A percentile compares a stretch with the other conserved stretches of the same genome.
Evolutionary conservation across 1,140 invertebrate genomes (phyloP).

Genomic region (Aphelenchoides avenae): DNA sequence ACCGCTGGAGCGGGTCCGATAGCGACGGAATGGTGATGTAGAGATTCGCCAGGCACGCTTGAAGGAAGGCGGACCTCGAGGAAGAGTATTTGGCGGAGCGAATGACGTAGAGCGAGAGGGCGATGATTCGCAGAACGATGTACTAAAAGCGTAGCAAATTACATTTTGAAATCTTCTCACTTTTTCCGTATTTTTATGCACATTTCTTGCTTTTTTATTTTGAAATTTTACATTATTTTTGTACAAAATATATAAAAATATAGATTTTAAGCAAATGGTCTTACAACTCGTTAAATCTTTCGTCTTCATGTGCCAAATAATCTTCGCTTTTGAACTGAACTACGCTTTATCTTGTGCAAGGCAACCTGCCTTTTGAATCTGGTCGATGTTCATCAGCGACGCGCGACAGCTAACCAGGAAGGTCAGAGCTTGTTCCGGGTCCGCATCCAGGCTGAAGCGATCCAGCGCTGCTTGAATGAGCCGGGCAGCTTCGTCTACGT

Average conservation of each 20-base stretch:
- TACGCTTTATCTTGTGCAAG: too few relatives aligned
- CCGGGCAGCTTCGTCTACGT: constrained; percentile 9
- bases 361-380: constrained; percentile 28
- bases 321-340: too few relatives aligned
- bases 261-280: too few relatives aligned
- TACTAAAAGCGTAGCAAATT: constrained; percentile 37
- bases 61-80: constrained; percentile 37
- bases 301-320: too few relatives aligned
- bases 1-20: constrained; percentile 69
- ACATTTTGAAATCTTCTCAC: too few relatives aligned
- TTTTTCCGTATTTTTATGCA: too few relatives aligned
- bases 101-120: constrained; percentile 26
- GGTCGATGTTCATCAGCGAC: constrained; percentile 35
- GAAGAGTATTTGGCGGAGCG: constrained; percentile 34
- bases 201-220: constrained; percentile 16
- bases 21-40: constrained; percentile 93
- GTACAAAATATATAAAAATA: too few relatives aligned
- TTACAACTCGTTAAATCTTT: too few relatives aligned
- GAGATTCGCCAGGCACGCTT: constrained; percentile 86
- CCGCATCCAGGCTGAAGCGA: constrained; percentile 24
- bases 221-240: too few relatives aligned
- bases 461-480: constrained; percentile 33
- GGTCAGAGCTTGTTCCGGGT: constrained; percentile 38
- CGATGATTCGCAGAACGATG: constrained; percentile 28
- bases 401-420: constrained; percentile 40